These are phyloP conservation scores for Prolemur simus DNA, from an alignment of 2,113 vertebrate genomes.

Conservation along the genomic window DNA sequence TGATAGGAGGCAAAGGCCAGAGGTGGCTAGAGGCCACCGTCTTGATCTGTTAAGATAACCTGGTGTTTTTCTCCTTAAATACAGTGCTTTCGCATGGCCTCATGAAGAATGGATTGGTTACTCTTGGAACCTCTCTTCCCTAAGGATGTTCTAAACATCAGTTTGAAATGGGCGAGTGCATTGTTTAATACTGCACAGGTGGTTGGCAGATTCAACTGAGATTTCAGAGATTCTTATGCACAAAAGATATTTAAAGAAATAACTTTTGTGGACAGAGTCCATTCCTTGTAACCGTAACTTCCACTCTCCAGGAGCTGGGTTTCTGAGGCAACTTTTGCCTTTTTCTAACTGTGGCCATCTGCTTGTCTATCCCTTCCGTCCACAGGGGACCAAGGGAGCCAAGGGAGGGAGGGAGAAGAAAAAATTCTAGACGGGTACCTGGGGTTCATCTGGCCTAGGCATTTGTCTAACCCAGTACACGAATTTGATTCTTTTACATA, in stretches of 20 bases:
- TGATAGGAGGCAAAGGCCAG: not conserved
- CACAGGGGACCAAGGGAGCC: not conserved
- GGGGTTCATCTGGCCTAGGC: not conserved
- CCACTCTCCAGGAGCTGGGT: not conserved
- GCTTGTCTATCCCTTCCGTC: not conserved
- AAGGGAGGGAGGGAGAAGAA: not conserved
- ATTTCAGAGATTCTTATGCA: not conserved
- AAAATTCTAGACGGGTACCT: not conserved
- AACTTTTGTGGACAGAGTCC: not conserved
- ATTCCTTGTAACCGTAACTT: not conserved
- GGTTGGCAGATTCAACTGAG: not conserved
- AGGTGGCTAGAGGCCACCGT: not conserved
- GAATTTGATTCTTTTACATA: not conserved
- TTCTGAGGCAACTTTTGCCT: not conserved
- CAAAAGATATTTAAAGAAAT: slow-evolving; percentile 1
- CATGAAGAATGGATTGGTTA: not conserved
- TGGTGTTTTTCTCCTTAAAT: not conserved
- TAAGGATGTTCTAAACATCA: not conserved
- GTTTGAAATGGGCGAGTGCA: not conserved
- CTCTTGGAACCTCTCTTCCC: not conserved
- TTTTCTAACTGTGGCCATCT: not conserved
- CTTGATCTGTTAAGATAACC: not conserved
- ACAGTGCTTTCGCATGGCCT: not conserved
- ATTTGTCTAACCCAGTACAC: not conserved
- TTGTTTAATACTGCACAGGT: not conserved